Conservation (phyloP, 2,888 invertebrate species). For the Dynastes hyllus region DNA sequence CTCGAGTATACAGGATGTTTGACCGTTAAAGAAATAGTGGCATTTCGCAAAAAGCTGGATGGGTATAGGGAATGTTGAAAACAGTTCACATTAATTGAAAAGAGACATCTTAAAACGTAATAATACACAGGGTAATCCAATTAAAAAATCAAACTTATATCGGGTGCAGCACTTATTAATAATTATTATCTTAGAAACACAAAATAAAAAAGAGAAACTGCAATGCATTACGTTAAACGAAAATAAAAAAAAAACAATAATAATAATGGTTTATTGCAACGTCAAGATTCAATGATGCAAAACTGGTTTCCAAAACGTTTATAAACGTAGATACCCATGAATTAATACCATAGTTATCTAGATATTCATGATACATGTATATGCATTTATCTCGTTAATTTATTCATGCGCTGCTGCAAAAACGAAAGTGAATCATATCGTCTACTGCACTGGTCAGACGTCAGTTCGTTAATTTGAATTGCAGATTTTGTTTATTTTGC, state of each 20-base stretch:
- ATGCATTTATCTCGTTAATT: slow-evolving; percentile 4
- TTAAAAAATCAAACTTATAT: no score
- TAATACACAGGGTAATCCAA: no score
- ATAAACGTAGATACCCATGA: no score
- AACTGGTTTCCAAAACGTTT: neutral
- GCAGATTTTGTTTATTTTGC: slow-evolving; percentile 10
- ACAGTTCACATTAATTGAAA: no score
- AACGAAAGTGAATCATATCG: slow-evolving; percentile 7
- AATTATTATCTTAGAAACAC: no score
- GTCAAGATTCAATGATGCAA: neutral
- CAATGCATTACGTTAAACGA: neutral
- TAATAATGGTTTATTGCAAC: neutral
- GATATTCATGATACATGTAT: neutral
- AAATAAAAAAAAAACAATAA: neutral
- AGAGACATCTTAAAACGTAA: no score
- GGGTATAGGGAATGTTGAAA: no score
- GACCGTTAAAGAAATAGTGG: no score
- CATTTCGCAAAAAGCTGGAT: no score
- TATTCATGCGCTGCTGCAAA: slow-evolving; percentile 1
- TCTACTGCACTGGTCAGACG: neutral
- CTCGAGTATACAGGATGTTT: no score
- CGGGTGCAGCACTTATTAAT: no score
- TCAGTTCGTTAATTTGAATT: slow-evolving; percentile 5
- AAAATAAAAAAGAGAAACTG: no score
- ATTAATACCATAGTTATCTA: neutral